Evolutionary conservation across 2,113 vertebrate genomes (phyloP).

Genomic region (Hylia prasina): DNA sequence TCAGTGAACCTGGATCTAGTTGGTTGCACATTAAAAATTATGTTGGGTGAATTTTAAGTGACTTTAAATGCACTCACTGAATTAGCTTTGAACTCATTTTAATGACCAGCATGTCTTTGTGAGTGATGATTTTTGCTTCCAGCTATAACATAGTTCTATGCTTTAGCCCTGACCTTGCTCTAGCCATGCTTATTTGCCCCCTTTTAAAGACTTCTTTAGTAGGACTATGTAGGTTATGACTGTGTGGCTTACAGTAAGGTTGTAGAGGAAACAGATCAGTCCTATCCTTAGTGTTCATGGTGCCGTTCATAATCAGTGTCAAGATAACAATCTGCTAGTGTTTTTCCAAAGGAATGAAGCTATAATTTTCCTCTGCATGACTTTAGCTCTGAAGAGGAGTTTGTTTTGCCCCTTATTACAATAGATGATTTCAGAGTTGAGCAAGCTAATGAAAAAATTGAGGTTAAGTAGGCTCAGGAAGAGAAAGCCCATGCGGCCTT

Average conservation of each 20-base stretch:
- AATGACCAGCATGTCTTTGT: neutral
- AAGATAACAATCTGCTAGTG: constrained; percentile 27
- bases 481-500: neutral
- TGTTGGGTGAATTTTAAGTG: neutral
- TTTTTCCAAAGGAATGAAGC: constrained; percentile 17
- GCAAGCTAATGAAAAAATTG: constrained; percentile 14
- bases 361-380: constrained; percentile 1
- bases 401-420: constrained; percentile 22
- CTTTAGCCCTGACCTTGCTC: neutral
- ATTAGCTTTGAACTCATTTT: neutral
- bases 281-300: neutral
- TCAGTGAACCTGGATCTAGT: neutral
- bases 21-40: neutral
- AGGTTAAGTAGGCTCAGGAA: constrained; percentile 9
- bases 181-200: neutral
- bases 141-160: neutral
- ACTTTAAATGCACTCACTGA: neutral
- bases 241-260: neutral
- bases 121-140: neutral
- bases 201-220: neutral
- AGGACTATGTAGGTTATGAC: neutral
- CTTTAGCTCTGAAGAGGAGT: neutral
- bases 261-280: neutral
- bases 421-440: neutral
- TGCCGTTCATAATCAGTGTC: neutral